phyloP scores from a whole-genome alignment of 1,140 invertebrate species.

The Papilio glaucus region DNA sequence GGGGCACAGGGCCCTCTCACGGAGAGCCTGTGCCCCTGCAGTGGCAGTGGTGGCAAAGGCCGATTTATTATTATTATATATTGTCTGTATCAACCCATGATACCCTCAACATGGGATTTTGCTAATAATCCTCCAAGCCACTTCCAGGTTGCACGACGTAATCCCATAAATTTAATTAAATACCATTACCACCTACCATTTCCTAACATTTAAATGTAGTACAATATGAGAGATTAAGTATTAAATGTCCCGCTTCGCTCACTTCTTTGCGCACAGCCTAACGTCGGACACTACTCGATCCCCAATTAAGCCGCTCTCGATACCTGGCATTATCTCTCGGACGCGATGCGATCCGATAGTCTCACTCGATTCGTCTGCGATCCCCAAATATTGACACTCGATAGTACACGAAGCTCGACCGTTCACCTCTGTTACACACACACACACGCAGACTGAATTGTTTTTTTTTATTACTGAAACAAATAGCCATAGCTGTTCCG shows the following conservation, averaged over 20 bases:
- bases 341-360: conserved; percentile 56
- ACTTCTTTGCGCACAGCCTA: background rate
- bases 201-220: no score
- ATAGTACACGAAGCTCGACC: conserved; percentile 41
- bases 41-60: no score
- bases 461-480: conserved; percentile 31
- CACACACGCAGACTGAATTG: background rate
- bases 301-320: conserved; percentile 66
- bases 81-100: no score
- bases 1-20: no score
- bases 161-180: no score
- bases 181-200: no score
- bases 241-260: background rate
- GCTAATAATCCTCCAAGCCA: no score
- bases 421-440: background rate
- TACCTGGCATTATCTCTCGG: conserved; percentile 59
- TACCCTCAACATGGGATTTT: no score
- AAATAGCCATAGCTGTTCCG: conserved; percentile 23
- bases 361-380: conserved; percentile 54
- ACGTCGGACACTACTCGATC: conserved; percentile 40
- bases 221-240: no score
- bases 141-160: no score
- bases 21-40: no score
- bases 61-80: no score
- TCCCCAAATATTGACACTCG: conserved; percentile 72